A percentile compares a stretch with the other conserved stretches of the same genome.
Conservation (phyloP, 2,113 vertebrate genomes). For the Cisticola juncidis region DNA sequence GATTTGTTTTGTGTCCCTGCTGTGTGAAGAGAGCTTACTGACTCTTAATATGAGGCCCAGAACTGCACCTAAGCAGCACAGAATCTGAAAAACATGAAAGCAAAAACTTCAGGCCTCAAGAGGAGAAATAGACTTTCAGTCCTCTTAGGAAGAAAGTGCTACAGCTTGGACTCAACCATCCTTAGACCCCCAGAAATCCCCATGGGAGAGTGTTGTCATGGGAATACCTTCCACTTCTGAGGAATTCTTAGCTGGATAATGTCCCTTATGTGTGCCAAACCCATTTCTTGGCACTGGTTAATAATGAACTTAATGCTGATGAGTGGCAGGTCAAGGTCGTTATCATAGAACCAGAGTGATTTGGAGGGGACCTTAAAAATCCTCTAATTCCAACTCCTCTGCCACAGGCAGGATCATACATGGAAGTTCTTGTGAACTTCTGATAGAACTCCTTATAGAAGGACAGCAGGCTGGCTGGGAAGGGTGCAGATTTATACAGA, state of each 20-base stretch:
- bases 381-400: not conserved
- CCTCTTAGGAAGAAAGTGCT: rapidly evolving
- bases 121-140: not conserved
- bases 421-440: not conserved
- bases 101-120: no score
- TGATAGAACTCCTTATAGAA: not conserved
- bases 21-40: no score
- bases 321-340: not conserved
- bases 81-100: no score
- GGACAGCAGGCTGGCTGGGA: not conserved
- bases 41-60: no score
- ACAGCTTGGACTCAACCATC: not conserved
- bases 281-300: not conserved
- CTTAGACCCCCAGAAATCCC: not conserved
- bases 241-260: not conserved
- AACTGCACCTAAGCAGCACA: no score
- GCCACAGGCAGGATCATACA: not conserved
- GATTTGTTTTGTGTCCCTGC: no score
- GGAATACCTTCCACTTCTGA: not conserved
- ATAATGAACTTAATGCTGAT: not conserved
- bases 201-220: not conserved
- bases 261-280: rapidly evolving
- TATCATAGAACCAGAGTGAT: not conserved
- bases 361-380: not conserved
- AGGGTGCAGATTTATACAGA: not conserved